Conservation (phyloP, 2,113 vertebrate genomes). For the Strix uralensis region DNA sequence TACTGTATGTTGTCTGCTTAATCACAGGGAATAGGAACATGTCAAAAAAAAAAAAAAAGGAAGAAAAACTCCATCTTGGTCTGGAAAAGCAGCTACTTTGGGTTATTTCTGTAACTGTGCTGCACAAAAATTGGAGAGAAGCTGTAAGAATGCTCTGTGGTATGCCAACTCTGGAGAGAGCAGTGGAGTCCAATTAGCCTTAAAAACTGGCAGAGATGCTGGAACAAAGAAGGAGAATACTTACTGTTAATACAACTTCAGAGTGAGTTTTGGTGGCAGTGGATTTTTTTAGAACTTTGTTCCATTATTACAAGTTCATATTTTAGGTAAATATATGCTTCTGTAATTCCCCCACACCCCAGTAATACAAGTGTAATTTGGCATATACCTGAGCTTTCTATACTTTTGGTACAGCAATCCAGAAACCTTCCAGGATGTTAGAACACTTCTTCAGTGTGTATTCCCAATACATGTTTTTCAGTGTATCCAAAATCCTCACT, state of each 20-base stretch:
- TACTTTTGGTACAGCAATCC: background rate
- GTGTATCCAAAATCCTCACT: background rate
- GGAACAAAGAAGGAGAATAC: background rate
- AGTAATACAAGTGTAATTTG: background rate
- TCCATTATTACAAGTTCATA: background rate
- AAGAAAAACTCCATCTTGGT: background rate
- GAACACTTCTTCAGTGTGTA: background rate
- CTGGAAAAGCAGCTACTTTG: background rate
- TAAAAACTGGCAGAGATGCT: background rate
- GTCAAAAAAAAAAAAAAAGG: background rate
- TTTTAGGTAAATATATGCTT: background rate
- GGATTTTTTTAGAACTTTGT: background rate
- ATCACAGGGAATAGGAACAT: background rate
- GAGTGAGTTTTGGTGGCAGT: background rate
- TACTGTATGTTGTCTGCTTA: background rate
- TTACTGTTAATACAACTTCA: background rate
- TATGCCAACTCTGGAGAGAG: background rate
- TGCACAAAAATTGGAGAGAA: background rate
- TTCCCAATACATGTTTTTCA: background rate
- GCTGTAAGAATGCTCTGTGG: background rate
- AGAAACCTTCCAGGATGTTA: background rate
- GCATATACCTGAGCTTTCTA: background rate
- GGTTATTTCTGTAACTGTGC: background rate
- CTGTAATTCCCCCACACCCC: background rate
- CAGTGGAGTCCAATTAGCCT: background rate